Conservation (phyloP, 2,888 invertebrate species). For the Caenorhabditis panamensis region DNA sequence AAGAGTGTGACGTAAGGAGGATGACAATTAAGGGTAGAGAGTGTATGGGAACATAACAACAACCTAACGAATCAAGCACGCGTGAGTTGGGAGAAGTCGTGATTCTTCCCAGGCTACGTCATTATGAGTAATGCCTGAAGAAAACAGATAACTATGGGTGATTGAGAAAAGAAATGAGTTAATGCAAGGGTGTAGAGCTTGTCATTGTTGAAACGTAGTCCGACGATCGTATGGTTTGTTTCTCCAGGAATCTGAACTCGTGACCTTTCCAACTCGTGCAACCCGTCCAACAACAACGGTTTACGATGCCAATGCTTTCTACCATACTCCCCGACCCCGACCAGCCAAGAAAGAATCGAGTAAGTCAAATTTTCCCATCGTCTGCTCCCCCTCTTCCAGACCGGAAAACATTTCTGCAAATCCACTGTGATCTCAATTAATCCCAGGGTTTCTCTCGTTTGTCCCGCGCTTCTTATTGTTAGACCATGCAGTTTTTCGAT, state of each 20-base stretch:
- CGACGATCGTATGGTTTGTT: not conserved
- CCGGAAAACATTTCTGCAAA: slow-evolving; percentile 8
- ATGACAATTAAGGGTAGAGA: slow-evolving; percentile 20
- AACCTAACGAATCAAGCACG: slow-evolving; percentile 25
- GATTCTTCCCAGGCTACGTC: slow-evolving; percentile 18
- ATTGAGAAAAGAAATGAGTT: slow-evolving; percentile 3
- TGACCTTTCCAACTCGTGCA: slow-evolving; percentile 33
- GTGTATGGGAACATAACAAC: slow-evolving; percentile 37
- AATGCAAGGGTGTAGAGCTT: not conserved
- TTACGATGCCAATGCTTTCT: slow-evolving; percentile 70
- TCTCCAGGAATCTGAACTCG: slow-evolving; percentile 25
- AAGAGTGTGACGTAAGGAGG: slow-evolving; percentile 40
- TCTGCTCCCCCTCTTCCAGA: not conserved
- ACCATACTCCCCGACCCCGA: slow-evolving; percentile 68
- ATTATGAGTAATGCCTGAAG: slow-evolving; percentile 31
- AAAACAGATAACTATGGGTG: not conserved
- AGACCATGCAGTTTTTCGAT: slow-evolving; percentile 3
- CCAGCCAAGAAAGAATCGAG: slow-evolving; percentile 67
- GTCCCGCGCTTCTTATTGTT: slow-evolving; percentile 19
- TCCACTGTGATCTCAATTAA: slow-evolving; percentile 23
- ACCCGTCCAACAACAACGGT: slow-evolving; percentile 60
- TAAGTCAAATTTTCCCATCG: slow-evolving; percentile 36
- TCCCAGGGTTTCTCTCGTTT: slow-evolving; percentile 13
- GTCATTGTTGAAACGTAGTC: too few relatives aligned
- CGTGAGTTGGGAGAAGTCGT: slow-evolving; percentile 6